Base-by-base conservation (phyloP, 1,140 invertebrate species). In the Musca domestica region DNA sequence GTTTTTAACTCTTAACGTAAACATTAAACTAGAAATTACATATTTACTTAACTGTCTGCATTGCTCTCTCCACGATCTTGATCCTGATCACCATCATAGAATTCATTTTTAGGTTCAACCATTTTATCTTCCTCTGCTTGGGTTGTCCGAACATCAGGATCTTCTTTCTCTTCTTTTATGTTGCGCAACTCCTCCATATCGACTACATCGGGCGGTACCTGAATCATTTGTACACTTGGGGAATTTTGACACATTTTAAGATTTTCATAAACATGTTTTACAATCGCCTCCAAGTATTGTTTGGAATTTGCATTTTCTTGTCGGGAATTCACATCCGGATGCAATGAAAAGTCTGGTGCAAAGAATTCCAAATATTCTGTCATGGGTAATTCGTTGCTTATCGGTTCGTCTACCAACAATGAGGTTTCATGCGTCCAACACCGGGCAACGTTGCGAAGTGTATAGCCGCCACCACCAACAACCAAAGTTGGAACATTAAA, bases 401-500 rank as follows among this genome's bases (percentile, higher is more conserved):
- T 96, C 51, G 90, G 88, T 76, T 96, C 92, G 75, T 97, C 95
- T 0, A 96, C 88, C 0, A 98, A 83, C 2, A 99, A 83, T 0
- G 96, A 97, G 0, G 98, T 99, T 83, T 99, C 98, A 74, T 98
- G 98, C 0, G 98, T 98, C 98, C 98, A 99, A 81, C 96, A 99
- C 51, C 98, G 85, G 0, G 98, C 97, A 1, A 99, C 98, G 81
- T 99, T 99, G 64, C 96, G 86, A 6, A 99, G 84, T 0, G 97
- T 99, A 77, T 99, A 99, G 7, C 78, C 78, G 7, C 78, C 78
- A 23, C 80, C 98, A 6, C 98, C 98, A 0, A 99, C 90, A 0
- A 98, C 92, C 20, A 99, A 83, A 1, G 98, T 87, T 0, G 98
- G 98, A 14, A 99, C 87, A 80, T 96, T 96, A 1, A 98, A 85